Conservation (phyloP, 2,888 invertebrate species). For the Gerris lacustris region DNA sequence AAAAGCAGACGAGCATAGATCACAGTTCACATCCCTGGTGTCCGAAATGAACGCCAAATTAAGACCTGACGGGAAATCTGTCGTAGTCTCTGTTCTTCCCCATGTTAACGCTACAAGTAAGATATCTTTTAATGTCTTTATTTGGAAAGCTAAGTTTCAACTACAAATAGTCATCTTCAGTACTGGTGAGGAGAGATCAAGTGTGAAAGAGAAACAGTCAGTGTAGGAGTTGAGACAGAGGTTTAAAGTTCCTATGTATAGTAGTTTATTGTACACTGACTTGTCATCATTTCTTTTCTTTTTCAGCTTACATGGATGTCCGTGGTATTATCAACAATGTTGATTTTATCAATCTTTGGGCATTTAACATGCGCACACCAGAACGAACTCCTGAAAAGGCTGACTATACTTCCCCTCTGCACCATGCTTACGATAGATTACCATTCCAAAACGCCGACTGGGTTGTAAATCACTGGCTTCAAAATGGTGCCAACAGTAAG, state of each 20-base stretch:
- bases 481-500: slow-evolving; percentile 41
- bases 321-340: slow-evolving; percentile 58
- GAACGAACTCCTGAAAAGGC: slow-evolving; percentile 64
- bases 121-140: slow-evolving; percentile 26
- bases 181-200: too few relatives aligned
- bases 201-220: too few relatives aligned
- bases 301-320: slow-evolving; percentile 63
- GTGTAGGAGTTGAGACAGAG: too few relatives aligned
- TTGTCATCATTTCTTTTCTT: not conserved
- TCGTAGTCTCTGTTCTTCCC: slow-evolving; percentile 58
- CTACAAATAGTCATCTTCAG: too few relatives aligned
- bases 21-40: slow-evolving; percentile 63
- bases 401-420: slow-evolving; percentile 62
- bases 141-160: too few relatives aligned
- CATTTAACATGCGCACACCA: slow-evolving; percentile 67
- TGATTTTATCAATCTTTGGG: slow-evolving; percentile 64
- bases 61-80: slow-evolving; percentile 52
- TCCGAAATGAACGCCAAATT: slow-evolving; percentile 62
- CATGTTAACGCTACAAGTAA: slow-evolving; percentile 63
- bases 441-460: slow-evolving; percentile 54
- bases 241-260: too few relatives aligned
- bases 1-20: slow-evolving; percentile 59
- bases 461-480: slow-evolving; percentile 50
- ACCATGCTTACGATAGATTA: slow-evolving; percentile 58
- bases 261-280: too few relatives aligned